Evolutionary conservation across 2,113 vertebrate genomes (phyloP), one percentile per base, ranked within the genome.

Genomic region (Ondatra zibethicus): DNA sequence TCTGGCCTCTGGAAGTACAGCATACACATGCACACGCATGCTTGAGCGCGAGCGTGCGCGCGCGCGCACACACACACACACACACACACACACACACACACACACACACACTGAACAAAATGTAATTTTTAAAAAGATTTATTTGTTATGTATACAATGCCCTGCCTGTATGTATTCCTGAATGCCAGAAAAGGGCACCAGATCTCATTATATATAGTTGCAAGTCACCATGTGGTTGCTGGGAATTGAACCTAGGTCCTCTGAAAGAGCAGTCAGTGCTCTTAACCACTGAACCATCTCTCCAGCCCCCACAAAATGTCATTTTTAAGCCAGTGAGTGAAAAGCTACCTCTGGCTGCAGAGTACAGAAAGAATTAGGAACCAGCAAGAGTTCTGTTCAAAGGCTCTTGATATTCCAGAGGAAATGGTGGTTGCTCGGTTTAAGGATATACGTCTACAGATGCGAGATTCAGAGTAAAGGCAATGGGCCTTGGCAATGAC

Each of bases 371-470:
- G 5, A n/a, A 65, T 66, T 93, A 70, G 65, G 70, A 45, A 66
- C 47, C 42, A 45, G 12, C 33, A 70, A 85, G 39, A 93, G 76
- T 45, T 75, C 66, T 75, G 33, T 91, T 55, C 61, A 73, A 31
- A 94, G 63, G 25, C 45, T 89, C 61, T 68, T 47, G 61, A 29
- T 82, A 68, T 78, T 93, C 92, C 75, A 50, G 89, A 77, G 73
- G 45, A 95, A 75, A 47, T 89, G 65, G 52, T 78, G 25, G 11
- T 91, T 45, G 72, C 78, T 96, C 61, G 61, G n/a, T 73, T 89
- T 93, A 94, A 66, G 31, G 68, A 39, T n/a, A 29, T 94, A 47
- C 86, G 58, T 88, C 61, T 94, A 42, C 84, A 92, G 36, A 95
- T 17, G 11, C 11, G 61, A 77, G 81, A 84, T 27, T 72, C 86